Base-by-base conservation (phyloP, 2,888 invertebrate genomes). In the Tridacna gigas region DNA sequence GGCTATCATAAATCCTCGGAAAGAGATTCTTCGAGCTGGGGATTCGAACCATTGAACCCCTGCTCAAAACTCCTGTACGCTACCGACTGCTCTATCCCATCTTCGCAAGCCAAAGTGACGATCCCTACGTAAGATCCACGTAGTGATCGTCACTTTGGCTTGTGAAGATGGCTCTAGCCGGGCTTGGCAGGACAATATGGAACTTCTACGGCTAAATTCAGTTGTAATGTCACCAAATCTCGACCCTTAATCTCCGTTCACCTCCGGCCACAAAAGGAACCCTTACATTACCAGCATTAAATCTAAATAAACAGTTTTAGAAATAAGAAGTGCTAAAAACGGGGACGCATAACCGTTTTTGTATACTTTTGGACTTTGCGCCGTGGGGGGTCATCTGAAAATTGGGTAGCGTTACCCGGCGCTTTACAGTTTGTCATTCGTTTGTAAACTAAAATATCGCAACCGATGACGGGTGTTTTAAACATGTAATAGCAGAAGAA, bases 321-420 rank as follows among this genome's bases (percentile, higher is more conserved):
- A 51, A 51, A 51, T 51, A 71, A 67, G 51, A 48, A 3, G 71
- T 71, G 71, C 51, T 71, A 71, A 71, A 71, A 71, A 71, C 51
- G 28, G 51, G 71, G 26, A 71, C 71, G 51, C 48, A 71, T 47
- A 25, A 25, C 37, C 71, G 18, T 22, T 51, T 47, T 51, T 71
- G 71, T 71, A 51, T 48, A 25, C 25, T n/a, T 71, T 71, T 51
- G 71, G 71, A 51, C 71, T 71, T 71, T 25, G 51, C 51, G 37
- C 47, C 47, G n/a, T 28, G 65, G 65, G 65, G 65, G 18, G 11
- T 61, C 20, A 22, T 2, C 25, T n/a, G 61, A 61, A 61, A 61
- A 22, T 22, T 5, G 15, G n/a, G 11, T 0, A n/a, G n/a, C 11
- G 1, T 5, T 25, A 25, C 5, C 25, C 61, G 12, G 61, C 5